These are phyloP conservation scores for Ellobium chinense DNA, from an alignment of 2,888 invertebrate species.

Conservation along the genomic window DNA sequence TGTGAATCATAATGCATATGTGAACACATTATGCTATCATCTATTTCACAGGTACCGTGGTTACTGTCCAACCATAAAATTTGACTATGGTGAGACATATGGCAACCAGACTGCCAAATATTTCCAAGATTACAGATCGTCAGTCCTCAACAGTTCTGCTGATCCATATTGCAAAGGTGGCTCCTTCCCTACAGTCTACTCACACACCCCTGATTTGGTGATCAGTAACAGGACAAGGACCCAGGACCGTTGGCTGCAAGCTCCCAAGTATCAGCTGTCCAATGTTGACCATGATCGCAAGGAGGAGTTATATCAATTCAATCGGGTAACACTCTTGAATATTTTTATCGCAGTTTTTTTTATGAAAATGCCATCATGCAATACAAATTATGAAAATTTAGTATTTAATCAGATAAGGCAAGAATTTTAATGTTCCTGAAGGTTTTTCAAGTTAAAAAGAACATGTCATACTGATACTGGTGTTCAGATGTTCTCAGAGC, in stretches of 20 bases:
- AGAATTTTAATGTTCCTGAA: not conserved
- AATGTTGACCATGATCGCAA: conserved; percentile 77
- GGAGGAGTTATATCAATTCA: conserved; percentile 65
- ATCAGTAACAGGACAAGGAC: conserved; percentile 75
- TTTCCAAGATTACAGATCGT: conserved; percentile 78
- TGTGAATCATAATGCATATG: no score
- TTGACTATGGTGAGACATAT: conserved; percentile 79
- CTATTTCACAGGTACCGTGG: conserved; percentile 74
- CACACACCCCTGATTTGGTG: conserved; percentile 78
- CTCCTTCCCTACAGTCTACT: conserved; percentile 78
- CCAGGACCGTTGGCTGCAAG: conserved; percentile 74
- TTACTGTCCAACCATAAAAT: conserved; percentile 78
- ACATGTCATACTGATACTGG: not conserved
- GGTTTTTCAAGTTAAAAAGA: not conserved
- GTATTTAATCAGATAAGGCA: not conserved
- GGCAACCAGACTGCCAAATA: conserved; percentile 78
- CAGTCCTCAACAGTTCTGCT: conserved; percentile 74
- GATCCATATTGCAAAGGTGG: conserved; percentile 76
- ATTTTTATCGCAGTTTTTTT: not conserved
- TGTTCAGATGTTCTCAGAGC: not conserved
- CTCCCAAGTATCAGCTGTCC: conserved; percentile 75
- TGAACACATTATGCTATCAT: no score
- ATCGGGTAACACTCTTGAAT: conserved; percentile 15
- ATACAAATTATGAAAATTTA: not conserved
- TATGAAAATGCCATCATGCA: not conserved